A percentile compares a stretch with the other conserved stretches of the same genome.
These are phyloP conservation scores for Ophion costatus DNA, from an alignment of 2,888 invertebrate species.

Conservation along the genomic window DNA sequence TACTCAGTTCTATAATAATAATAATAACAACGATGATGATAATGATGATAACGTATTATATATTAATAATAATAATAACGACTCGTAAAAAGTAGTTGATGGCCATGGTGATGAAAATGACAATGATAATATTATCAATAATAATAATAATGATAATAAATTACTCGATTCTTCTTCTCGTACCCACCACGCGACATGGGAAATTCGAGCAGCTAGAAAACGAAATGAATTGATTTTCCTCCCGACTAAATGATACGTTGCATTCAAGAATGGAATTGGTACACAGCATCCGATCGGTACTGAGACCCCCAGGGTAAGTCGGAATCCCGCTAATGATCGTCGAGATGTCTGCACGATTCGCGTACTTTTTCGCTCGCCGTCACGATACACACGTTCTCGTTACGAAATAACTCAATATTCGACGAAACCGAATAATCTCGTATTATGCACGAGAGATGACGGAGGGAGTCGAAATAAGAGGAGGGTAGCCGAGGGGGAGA, in stretches of 20 bases:
- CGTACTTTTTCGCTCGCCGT: conserved; percentile 6
- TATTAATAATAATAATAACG: too few relatives aligned
- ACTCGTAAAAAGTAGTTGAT: too few relatives aligned
- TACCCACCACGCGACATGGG: neutral
- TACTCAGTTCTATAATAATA: too few relatives aligned
- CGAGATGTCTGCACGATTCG: conserved; percentile 5
- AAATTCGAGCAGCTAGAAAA: conserved; percentile 17
- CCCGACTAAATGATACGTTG: conserved; percentile 7
- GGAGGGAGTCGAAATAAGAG: neutral
- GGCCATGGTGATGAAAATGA: too few relatives aligned
- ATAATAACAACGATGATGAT: too few relatives aligned
- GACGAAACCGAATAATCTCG: conserved; percentile 33
- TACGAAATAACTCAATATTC: conserved; percentile 46
- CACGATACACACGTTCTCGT: conserved; percentile 14
- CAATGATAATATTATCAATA: too few relatives aligned
- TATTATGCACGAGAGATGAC: neutral
- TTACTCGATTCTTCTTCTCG: neutral
- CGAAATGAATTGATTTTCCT: conserved; percentile 9
- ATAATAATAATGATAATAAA: neutral
- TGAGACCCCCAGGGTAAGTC: neutral
- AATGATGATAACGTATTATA: too few relatives aligned
- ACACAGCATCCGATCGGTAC: neutral
- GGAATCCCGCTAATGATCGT: conserved; percentile 30
- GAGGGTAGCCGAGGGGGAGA: neutral
- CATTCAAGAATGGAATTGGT: conserved; percentile 40